Conservation (phyloP, 2,888 invertebrate species). For the Nematopogon swammerdamellus region DNA sequence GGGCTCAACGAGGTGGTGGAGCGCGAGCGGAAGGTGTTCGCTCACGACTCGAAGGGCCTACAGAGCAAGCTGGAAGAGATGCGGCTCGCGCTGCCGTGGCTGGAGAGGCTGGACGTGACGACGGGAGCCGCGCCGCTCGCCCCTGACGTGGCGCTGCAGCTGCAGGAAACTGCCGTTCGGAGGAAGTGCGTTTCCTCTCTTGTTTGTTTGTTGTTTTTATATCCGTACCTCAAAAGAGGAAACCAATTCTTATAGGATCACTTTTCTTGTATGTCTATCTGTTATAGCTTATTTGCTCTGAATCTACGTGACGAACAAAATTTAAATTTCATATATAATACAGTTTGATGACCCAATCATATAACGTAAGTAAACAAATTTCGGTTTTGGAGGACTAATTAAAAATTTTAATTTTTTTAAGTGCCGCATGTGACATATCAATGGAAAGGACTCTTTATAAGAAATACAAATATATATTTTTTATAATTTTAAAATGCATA, state of each 20-base stretch:
- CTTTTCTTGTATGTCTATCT: background rate
- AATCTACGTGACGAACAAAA: background rate
- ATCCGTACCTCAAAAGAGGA: too few relatives aligned
- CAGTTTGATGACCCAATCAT: too few relatives aligned
- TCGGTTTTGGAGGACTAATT: too few relatives aligned
- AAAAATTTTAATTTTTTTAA: too few relatives aligned
- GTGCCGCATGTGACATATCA: too few relatives aligned
- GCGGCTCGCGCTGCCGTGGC: conserved; percentile 73
- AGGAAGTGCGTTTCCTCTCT: conserved; percentile 38
- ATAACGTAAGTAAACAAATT: too few relatives aligned
- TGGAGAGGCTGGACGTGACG: conserved; percentile 78
- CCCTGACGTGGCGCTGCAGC: conserved; percentile 76
- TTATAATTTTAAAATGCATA: too few relatives aligned
- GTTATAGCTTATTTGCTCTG: background rate
- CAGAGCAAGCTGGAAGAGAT: conserved; percentile 70
- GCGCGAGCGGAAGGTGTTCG: conserved; percentile 51
- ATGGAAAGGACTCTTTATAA: too few relatives aligned
- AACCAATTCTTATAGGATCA: too few relatives aligned
- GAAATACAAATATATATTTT: too few relatives aligned
- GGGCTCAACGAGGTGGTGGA: conserved; percentile 73
- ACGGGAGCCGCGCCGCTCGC: conserved; percentile 78
- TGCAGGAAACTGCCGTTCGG: conserved; percentile 72
- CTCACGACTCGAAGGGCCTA: conserved; percentile 72
- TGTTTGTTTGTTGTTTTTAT: too few relatives aligned
- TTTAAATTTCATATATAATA: too few relatives aligned